Evolutionary conservation across 2,113 vertebrate genomes (phyloP).

Genomic region (Collichthys lucidus): DNA sequence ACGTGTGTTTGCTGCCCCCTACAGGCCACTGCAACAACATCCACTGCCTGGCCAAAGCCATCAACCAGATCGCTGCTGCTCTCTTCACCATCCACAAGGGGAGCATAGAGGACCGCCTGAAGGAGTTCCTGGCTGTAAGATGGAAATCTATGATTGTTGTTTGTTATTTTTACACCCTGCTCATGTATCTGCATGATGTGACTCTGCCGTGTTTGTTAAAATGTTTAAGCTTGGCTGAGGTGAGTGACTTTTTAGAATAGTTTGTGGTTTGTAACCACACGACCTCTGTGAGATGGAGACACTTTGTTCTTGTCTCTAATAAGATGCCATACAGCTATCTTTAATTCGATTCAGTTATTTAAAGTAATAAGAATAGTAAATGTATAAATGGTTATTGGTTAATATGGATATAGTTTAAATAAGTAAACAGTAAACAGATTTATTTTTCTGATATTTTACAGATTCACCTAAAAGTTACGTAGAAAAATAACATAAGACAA

Average conservation of each 20-base stretch:
- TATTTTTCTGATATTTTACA: too few species aligned
- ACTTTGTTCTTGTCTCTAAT: too few species aligned
- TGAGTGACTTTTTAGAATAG: not conserved
- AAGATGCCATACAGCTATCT: not conserved
- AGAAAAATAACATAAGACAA: not conserved
- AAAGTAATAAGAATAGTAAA: too few species aligned
- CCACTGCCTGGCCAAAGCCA: conserved; percentile 98
- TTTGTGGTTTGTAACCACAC: not conserved
- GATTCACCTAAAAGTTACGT: too few species aligned
- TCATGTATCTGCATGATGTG: not conserved
- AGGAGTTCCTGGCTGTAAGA: conserved; percentile 98
- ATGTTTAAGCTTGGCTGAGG: not conserved
- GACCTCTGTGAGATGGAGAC: not conserved
- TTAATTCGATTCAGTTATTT: too few species aligned
- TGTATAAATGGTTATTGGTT: too few species aligned
- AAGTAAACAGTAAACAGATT: too few species aligned
- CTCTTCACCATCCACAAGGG: conserved; percentile 99
- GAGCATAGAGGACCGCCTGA: conserved; percentile 98
- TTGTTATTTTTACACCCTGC: too few species aligned
- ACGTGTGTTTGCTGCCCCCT: conserved; percentile 68
- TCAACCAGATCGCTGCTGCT: conserved; percentile 99
- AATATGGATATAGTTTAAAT: too few species aligned
- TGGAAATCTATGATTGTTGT: not conserved
- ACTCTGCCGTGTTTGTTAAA: too few species aligned
- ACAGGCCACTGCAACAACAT: conserved; percentile 99